phyloP scores from a whole-genome alignment of 2,888 invertebrate species.

The Drosophila nr. perissopoda region DNA sequence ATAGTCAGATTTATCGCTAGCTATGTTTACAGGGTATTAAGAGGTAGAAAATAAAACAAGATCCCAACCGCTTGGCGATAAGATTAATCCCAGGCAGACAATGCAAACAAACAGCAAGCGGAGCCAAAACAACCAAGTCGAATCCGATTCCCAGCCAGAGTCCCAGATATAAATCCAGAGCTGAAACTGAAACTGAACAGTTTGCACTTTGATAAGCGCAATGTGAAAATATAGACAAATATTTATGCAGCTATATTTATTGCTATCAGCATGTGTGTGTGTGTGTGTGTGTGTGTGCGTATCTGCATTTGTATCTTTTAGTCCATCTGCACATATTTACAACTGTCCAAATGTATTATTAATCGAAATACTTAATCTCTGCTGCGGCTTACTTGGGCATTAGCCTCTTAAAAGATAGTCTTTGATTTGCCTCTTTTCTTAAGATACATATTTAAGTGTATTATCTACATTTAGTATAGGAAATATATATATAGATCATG shows the following conservation, averaged over 20 bases:
- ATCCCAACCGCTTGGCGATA: constrained; percentile 8
- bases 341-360: constrained; percentile 5
- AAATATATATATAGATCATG: neutral
- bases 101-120: constrained; percentile 18
- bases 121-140: neutral
- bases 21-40: neutral
- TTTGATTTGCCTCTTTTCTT: constrained; percentile 1
- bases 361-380: constrained; percentile 24
- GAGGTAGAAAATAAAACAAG: constrained; percentile 1
- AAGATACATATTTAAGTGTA: neutral
- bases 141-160: neutral
- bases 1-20: neutral
- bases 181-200: constrained; percentile 4
- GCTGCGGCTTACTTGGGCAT: neutral
- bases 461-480: accelerated
- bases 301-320: constrained; percentile 24
- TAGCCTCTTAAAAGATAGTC: neutral
- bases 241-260: constrained; percentile 64
- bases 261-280: constrained; percentile 6
- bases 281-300: neutral
- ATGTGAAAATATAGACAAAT: constrained; percentile 68
- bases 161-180: neutral
- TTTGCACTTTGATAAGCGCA: constrained; percentile 66
- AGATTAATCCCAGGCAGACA: constrained; percentile 34
- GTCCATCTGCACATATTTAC: constrained; percentile 31